These are phyloP conservation scores for Clarias pachynema DNA, from an alignment of 2,797 vertebrate genomes.

Conservation along the genomic window DNA sequence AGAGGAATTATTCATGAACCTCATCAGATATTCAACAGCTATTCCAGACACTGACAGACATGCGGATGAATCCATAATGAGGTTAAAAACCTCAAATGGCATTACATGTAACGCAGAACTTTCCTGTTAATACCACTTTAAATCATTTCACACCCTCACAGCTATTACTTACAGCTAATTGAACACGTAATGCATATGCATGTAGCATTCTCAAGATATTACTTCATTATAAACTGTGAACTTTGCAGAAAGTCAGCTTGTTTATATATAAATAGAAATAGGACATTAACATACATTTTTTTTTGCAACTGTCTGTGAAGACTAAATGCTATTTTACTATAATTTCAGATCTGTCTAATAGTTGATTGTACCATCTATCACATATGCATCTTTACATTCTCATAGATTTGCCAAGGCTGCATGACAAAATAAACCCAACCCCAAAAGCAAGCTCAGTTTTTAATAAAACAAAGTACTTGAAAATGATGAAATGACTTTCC, in stretches of 20 bases:
- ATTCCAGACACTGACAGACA: slow-evolving; percentile 20
- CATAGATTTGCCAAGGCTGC: not conserved
- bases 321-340: not conserved
- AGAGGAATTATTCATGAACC: slow-evolving; percentile 25
- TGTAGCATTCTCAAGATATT: not conserved
- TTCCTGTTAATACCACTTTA: slow-evolving; percentile 22
- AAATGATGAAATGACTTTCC: not conserved
- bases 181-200: not conserved
- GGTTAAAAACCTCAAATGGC: slow-evolving; percentile 14
- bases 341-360: not conserved
- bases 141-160: slow-evolving; percentile 21
- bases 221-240: not conserved
- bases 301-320: not conserved
- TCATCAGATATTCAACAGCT: slow-evolving; percentile 28
- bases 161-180: slow-evolving; percentile 8
- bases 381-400: not conserved
- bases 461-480: not conserved
- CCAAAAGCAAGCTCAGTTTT: not conserved
- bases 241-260: not conserved
- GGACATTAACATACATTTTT: not conserved
- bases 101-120: slow-evolving; percentile 22
- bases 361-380: not conserved
- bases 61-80: slow-evolving; percentile 25
- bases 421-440: not conserved
- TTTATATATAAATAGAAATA: not conserved